Evolutionary conservation across 1,140 invertebrate genomes (phyloP), one percentile per base, ranked within the genome.

Genomic region (Megathymus violae): DNA sequence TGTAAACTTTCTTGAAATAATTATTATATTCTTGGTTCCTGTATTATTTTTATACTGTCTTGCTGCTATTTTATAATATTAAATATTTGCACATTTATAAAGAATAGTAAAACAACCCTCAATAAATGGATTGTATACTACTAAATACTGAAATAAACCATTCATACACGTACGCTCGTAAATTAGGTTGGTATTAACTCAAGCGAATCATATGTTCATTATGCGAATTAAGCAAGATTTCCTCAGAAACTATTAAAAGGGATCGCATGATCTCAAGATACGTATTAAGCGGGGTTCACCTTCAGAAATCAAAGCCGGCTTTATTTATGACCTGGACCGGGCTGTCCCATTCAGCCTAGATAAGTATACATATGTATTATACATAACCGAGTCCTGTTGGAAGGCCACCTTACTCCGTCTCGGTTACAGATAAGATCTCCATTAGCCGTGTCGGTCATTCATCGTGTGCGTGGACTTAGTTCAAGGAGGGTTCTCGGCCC

Each of bases 311-410:
- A 89, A 88, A 89, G 82, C 78, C 78, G 72, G 63, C 74, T 71
- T 88, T 90, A 89, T 90, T 89, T 90, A 89, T 89, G 80, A 83
- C 77, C 79, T 85, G 85, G 71, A 82, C 81, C 76, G 36, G 71
- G 70, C 70, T 74, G 66, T 73, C 64, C 71, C 77, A 82, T 80
- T 83, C 67, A 71, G 75, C 60, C 70, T 64, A 86, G 82, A 85
- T 87, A 87, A 89, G 78, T 82, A 78, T 68, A 67, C 64, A 67
- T 80, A 69, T 66, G 68, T 80, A 78, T 74, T 79, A 78, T 86
- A 83, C 68, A 78, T 83, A 77, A 79, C 71, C 76, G 68, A 85
- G 64, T 78, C 82, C 71, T 74, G 73, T 78, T 78, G 69, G 67
- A 69, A 67, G 74, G 72, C 78, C 72, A 88, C 82, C 80, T 87